phyloP scores from a whole-genome alignment of 2,113 vertebrate species.

The Riparia riparia region DNA sequence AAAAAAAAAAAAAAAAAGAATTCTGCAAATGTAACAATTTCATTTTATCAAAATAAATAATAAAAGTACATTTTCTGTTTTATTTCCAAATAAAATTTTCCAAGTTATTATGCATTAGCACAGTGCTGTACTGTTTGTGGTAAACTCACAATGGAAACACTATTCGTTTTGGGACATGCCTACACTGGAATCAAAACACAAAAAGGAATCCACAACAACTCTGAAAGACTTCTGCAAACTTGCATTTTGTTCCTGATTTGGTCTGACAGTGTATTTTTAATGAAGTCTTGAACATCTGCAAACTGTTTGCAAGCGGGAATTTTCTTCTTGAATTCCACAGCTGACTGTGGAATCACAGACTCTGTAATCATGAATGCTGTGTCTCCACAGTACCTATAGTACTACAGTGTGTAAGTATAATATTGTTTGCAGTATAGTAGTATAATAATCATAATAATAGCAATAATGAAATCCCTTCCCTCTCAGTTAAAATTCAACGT shows the following conservation, averaged over 20 bases:
- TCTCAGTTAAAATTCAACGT: conserved; percentile 15
- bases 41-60: not conserved
- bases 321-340: conserved; percentile 29
- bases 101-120: not conserved
- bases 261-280: conserved; percentile 41
- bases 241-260: conserved; percentile 38
- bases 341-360: conserved; percentile 29
- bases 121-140: not conserved
- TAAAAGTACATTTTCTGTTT: not conserved
- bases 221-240: conserved; percentile 34
- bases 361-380: conserved; percentile 44
- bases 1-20: not conserved
- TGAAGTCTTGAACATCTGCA: conserved; percentile 59
- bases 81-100: not conserved
- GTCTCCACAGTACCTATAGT: conserved; percentile 29
- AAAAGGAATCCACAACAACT: not conserved
- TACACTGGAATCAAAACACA: not conserved
- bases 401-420: not conserved
- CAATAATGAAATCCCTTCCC: conserved; percentile 36
- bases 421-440: conserved; percentile 28
- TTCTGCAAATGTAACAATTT: not conserved
- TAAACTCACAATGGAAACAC: not conserved
- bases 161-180: not conserved
- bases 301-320: conserved; percentile 52
- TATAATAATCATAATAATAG: conserved; percentile 58